Evolutionary conservation across 1,140 invertebrate genomes (phyloP).

Genomic region (Drosophila leontia): DNA sequence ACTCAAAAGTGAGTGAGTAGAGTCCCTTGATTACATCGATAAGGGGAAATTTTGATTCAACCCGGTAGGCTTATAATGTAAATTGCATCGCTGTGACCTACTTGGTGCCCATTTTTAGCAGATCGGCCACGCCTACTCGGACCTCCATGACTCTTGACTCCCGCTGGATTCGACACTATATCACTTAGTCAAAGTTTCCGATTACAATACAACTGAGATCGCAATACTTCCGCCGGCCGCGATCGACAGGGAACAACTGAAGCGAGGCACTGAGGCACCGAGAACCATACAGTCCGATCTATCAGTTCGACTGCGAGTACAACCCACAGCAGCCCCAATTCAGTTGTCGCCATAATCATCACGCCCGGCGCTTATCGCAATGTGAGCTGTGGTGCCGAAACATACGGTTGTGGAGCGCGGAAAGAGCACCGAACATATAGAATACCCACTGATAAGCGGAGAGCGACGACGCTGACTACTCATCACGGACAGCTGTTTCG

Average conservation of each 20-base stretch:
- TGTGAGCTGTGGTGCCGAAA: slow-evolving; percentile 25
- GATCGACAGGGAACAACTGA: slow-evolving; percentile 67
- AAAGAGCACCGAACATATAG: background rate
- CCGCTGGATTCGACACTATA: background rate
- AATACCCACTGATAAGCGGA: slow-evolving; percentile 37
- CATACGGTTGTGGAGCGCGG: slow-evolving; percentile 17
- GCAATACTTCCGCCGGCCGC: slow-evolving; percentile 52
- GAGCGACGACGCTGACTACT: background rate
- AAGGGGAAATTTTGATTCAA: background rate
- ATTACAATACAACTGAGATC: background rate
- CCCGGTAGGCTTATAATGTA: background rate
- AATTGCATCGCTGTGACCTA: slow-evolving; percentile 32
- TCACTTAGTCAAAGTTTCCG: background rate
- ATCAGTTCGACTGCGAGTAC: slow-evolving; percentile 32
- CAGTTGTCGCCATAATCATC: slow-evolving; percentile 65
- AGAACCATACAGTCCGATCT: slow-evolving; percentile 29
- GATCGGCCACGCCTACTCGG: slow-evolving; percentile 57
- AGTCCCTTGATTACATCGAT: background rate
- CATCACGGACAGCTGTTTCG: slow-evolving; percentile 37
- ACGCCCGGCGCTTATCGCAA: slow-evolving; percentile 62
- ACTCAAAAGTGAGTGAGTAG: background rate
- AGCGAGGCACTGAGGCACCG: slow-evolving; percentile 13
- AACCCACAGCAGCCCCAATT: slow-evolving; percentile 51
- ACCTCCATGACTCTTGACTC: slow-evolving; percentile 45
- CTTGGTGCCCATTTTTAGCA: slow-evolving; percentile 65